phyloP scores from a whole-genome alignment of 1,140 invertebrate species.

The Calephelis virginiensis region DNA sequence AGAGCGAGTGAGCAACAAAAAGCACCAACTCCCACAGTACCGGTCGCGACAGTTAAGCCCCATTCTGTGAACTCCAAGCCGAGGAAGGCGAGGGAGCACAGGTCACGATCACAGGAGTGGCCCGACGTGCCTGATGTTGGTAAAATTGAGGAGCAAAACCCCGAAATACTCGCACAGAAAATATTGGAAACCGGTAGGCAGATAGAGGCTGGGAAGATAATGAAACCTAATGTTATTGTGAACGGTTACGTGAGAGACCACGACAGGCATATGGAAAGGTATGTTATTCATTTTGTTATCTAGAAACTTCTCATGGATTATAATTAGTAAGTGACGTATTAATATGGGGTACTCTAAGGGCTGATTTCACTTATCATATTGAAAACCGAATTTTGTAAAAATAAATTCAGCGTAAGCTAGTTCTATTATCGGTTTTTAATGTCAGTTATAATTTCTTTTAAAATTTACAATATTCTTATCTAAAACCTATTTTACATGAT shows the following conservation, averaged over 20 bases:
- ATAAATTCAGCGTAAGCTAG: no score
- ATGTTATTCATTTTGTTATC: slow-evolving; percentile 9
- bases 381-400: no score
- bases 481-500: no score
- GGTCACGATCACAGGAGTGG: slow-evolving; percentile 92
- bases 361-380: no score
- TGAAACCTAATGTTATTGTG: slow-evolving; percentile 67
- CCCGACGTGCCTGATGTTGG: slow-evolving; percentile 92
- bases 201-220: slow-evolving; percentile 88
- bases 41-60: slow-evolving; percentile 69
- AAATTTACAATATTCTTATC: no score
- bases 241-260: slow-evolving; percentile 68
- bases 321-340: no score
- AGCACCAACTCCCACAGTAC: slow-evolving; percentile 77
- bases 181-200: slow-evolving; percentile 92
- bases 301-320: no score
- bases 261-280: slow-evolving; percentile 56
- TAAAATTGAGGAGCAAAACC: slow-evolving; percentile 95
- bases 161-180: slow-evolving; percentile 92
- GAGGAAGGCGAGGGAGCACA: slow-evolving; percentile 85
- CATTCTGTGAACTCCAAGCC: slow-evolving; percentile 71
- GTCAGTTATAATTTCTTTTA: no score
- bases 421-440: no score
- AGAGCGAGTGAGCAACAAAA: slow-evolving; percentile 83
- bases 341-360: no score